phyloP scores from a whole-genome alignment of 2,797 vertebrate species.

The Furcifer pardalis region DNA sequence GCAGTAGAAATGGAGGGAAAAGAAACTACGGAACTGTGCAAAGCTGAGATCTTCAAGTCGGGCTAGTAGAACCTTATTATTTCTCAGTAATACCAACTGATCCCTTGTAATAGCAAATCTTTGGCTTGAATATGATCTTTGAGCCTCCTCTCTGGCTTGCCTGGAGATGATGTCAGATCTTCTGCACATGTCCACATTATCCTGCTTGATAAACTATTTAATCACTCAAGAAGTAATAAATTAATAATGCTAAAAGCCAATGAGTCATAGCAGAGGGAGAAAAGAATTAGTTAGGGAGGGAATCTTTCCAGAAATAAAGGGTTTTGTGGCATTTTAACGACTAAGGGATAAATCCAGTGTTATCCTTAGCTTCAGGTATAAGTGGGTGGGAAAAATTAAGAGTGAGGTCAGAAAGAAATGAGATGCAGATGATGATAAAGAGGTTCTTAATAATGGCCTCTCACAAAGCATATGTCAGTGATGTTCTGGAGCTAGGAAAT shows the following conservation, averaged over 20 bases:
- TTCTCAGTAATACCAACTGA: constrained; percentile 46
- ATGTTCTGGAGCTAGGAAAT: not conserved
- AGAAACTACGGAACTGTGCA: constrained; percentile 39
- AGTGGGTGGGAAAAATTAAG: not conserved
- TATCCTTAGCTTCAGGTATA: not conserved
- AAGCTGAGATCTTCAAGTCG: constrained; percentile 35
- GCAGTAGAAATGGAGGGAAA: constrained; percentile 44
- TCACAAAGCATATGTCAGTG: not conserved
- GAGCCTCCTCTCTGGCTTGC: not conserved
- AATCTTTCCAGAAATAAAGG: not conserved
- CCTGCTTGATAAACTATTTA: constrained; percentile 33
- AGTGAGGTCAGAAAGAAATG: not conserved
- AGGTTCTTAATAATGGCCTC: not conserved
- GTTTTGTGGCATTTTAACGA: not conserved
- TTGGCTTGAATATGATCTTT: constrained; percentile 45
- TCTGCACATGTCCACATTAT: not conserved
- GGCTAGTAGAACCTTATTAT: constrained; percentile 44
- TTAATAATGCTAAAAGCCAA: accelerated
- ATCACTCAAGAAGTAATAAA: constrained; percentile 17
- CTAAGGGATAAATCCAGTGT: not conserved
- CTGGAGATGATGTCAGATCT: not conserved
- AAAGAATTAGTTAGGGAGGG: too few species aligned
- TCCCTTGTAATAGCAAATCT: constrained; percentile 39
- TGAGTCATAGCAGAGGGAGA: not conserved
- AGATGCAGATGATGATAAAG: not conserved